phyloP scores from a whole-genome alignment of 2,113 vertebrate species.

The Xenopus laevis region DNA sequence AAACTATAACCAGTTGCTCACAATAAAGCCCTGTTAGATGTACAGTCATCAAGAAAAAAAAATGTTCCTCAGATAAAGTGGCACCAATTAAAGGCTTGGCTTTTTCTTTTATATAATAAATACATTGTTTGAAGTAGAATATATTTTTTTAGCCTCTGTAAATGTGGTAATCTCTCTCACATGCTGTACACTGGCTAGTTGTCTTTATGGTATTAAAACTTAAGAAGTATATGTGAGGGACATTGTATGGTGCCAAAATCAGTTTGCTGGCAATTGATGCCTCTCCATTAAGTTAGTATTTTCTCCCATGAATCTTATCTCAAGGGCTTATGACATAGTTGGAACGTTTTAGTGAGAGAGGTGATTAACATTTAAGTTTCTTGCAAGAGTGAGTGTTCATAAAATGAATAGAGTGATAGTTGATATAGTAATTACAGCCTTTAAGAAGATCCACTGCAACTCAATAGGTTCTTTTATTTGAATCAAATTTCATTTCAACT shows the following conservation, averaged over 20 bases:
- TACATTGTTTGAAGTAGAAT: constrained; percentile 41
- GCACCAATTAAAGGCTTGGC: constrained; percentile 42
- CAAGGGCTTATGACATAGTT: constrained; percentile 22
- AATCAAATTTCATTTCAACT: neutral
- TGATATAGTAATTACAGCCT: neutral
- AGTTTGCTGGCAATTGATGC: constrained; percentile 32
- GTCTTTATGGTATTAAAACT: constrained; percentile 29
- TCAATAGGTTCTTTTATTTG: neutral
- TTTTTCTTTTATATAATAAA: constrained; percentile 41
- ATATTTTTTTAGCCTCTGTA: constrained; percentile 25
- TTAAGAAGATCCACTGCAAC: neutral
- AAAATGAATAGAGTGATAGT: neutral
- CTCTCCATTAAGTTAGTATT: neutral
- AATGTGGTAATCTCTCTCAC: constrained; percentile 30
- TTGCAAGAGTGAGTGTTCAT: neutral
- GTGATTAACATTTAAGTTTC: constrained; percentile 12
- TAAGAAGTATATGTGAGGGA: constrained; percentile 20
- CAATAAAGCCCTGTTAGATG: constrained; percentile 42
- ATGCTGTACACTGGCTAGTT: constrained; percentile 9
- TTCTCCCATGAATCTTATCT: constrained; percentile 34
- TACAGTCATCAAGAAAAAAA: constrained; percentile 31
- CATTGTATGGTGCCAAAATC: constrained; percentile 28
- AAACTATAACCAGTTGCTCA: constrained; percentile 35
- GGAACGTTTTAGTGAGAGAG: neutral
- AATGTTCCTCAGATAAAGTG: constrained; percentile 41